phyloP scores from a whole-genome alignment of 2,888 invertebrate species.

The Drosophila cyrtoloma region DNA sequence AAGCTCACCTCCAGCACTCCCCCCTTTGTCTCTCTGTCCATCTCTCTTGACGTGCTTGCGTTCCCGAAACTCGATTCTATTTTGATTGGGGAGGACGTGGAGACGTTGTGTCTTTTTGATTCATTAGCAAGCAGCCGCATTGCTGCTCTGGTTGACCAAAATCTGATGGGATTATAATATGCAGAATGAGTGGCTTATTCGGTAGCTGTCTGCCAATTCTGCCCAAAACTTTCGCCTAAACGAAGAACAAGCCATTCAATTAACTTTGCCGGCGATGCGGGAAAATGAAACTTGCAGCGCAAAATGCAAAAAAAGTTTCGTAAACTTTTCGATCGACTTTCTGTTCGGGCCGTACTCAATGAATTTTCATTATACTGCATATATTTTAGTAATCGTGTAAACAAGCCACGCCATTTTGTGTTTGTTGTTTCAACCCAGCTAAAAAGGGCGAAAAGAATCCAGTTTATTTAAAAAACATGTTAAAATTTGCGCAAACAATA shows the following conservation, averaged over 20 bases:
- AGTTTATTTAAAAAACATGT: constrained; percentile 57
- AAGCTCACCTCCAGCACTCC: constrained; percentile 14
- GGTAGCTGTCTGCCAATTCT: constrained; percentile 55
- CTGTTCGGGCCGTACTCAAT: constrained; percentile 49
- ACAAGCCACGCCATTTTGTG: constrained; percentile 70
- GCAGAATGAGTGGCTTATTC: constrained; percentile 14
- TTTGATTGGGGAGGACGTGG: constrained; percentile 63
- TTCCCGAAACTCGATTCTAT: constrained; percentile 62
- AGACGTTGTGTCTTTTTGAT: constrained; percentile 55
- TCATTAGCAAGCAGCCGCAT: constrained; percentile 63
- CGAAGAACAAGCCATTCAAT: constrained; percentile 76
- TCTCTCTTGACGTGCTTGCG: constrained; percentile 45
- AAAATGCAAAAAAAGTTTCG: constrained; percentile 64
- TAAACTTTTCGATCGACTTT: constrained; percentile 49
- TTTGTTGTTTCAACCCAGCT: constrained; percentile 8
- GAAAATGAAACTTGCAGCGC: constrained; percentile 45
- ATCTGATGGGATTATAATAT: constrained; percentile 26
- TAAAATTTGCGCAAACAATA: constrained; percentile 45
- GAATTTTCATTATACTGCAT: constrained; percentile 77
- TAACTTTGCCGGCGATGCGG: constrained; percentile 56
- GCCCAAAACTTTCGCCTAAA: constrained; percentile 59
- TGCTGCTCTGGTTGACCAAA: constrained; percentile 49
- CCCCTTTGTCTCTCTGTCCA: background rate
- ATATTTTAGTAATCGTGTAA: constrained; percentile 72
- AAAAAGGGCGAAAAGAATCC: constrained; percentile 7